Percentiles rank a stretch among this genome's conserved stretches.
Evolutionary conservation across 2,888 invertebrate species (phyloP).

Genomic region (Busseola fusca): DNA sequence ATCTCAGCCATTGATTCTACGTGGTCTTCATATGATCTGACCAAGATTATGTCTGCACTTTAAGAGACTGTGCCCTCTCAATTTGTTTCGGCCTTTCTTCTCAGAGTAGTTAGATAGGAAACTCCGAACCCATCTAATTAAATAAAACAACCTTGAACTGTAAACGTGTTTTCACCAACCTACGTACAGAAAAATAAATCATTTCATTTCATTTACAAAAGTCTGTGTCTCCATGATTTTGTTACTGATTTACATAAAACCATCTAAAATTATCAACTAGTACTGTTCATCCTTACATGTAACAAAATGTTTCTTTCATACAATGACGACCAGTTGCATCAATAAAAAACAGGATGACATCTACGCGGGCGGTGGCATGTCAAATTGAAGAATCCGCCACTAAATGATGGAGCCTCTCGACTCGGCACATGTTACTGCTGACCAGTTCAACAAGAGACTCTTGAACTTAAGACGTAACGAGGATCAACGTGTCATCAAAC

Average conservation of each 20-base stretch:
- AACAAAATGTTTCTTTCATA: conserved; percentile 5
- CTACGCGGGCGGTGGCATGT: conserved; percentile 73
- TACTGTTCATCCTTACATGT: neutral
- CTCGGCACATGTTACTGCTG: conserved; percentile 52
- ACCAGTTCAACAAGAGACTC: conserved; percentile 72
- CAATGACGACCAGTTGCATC: conserved; percentile 22
- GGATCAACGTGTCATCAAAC: conserved; percentile 68
- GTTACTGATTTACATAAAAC: neutral
- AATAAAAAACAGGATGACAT: conserved; percentile 46
- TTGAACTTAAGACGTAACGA: conserved; percentile 65
- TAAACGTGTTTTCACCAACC: too few species aligned
- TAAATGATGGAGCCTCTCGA: conserved; percentile 71
- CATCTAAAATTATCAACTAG: neutral
- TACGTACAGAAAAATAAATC: too few species aligned
- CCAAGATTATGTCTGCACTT: too few species aligned
- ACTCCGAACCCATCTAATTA: too few species aligned
- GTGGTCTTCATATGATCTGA: too few species aligned
- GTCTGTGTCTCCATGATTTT: neutral
- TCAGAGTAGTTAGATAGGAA: too few species aligned
- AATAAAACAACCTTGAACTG: too few species aligned
- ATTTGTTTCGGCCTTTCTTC: too few species aligned
- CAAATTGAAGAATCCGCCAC: conserved; percentile 71
- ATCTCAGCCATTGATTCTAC: too few species aligned
- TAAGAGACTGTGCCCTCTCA: too few species aligned
- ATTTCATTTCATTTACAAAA: neutral